Conservation (phyloP, 1,140 invertebrate genomes). For the Pemphigus obesinymphae region DNA sequence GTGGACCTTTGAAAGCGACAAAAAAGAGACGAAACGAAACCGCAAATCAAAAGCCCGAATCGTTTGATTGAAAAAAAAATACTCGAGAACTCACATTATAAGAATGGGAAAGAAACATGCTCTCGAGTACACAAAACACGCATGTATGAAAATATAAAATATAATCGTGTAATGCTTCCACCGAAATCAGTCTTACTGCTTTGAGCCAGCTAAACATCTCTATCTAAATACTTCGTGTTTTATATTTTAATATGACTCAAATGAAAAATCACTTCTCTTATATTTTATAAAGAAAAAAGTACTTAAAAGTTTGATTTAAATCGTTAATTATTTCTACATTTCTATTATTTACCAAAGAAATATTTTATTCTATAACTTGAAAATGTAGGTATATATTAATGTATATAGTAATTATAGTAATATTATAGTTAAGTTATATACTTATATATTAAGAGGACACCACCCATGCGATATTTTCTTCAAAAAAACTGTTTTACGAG, state of each 20-base stretch:
- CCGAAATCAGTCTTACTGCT: not conserved
- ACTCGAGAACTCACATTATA: not conserved
- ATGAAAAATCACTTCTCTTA: not conserved
- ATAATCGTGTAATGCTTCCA: not conserved
- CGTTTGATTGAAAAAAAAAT: conserved; percentile 7
- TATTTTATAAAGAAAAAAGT: no score
- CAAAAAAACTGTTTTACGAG: no score
- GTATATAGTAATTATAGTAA: no score
- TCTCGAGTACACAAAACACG: not conserved
- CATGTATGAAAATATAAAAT: not conserved
- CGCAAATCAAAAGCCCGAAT: conserved; percentile 20
- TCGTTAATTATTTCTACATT: no score
- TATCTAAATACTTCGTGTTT: not conserved
- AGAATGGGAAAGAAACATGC: not conserved
- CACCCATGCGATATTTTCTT: no score
- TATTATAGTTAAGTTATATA: no score
- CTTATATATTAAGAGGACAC: no score
- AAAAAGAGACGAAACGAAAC: conserved; percentile 8
- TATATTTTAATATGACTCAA: not conserved
- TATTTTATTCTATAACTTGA: no score
- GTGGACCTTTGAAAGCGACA: conserved; percentile 20
- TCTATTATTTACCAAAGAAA: no score
- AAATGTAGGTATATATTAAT: no score
- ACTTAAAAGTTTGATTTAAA: no score
- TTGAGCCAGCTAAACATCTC: not conserved